Base-by-base conservation (phyloP, 2,113 vertebrate genomes). In the Lycocorax pyrrhopterus region DNA sequence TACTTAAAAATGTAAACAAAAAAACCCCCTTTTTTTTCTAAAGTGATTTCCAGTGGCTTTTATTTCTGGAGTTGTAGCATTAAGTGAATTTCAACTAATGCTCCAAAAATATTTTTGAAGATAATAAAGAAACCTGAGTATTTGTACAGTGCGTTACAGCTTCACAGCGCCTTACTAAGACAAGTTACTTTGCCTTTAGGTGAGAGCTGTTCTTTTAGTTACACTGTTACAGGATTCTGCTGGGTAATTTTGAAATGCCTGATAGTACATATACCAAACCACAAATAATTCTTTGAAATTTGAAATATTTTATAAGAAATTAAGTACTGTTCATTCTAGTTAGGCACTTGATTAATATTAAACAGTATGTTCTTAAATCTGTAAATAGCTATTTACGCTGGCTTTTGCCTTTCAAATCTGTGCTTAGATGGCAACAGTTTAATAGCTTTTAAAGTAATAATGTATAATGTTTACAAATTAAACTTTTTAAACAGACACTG, bases 381-480 rank as follows among this genome's bases (percentile, higher is more conserved):
- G 96, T 97, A 97, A 97, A 97, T 97, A 97, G 73, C 84, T 96
- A 62, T 96, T 96, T 92, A 96, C 79, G 7, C 89, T 97, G 90
- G 11, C 59, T 95, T 97, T 97, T 97, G 89, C 86, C 84, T 97
- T 97, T 95, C 68, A 94, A 84, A 82, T 90, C 90, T 96, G 78
- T 97, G 92, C 92, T 97, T 95, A 94, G 79, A 72, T 93, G 82
- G 95, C 20, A 3, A 96, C 93, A 93, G 87, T 95, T 95, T 97
- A 95, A 92, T 97, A 95, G 93, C 73, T 97, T 97, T 97, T 92
- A 77, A 97, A 97, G 75, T 94, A 96, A 94, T 95, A 94, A 91
- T 93, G 95, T 96, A 46, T 49, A 94, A 97, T 97, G 92, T 96
- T 97, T 98, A 97, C 97, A 97, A 94, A 94, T 91, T 87, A 93